Conservation (phyloP, 2,797 vertebrate species). For the Falco biarmicus region DNA sequence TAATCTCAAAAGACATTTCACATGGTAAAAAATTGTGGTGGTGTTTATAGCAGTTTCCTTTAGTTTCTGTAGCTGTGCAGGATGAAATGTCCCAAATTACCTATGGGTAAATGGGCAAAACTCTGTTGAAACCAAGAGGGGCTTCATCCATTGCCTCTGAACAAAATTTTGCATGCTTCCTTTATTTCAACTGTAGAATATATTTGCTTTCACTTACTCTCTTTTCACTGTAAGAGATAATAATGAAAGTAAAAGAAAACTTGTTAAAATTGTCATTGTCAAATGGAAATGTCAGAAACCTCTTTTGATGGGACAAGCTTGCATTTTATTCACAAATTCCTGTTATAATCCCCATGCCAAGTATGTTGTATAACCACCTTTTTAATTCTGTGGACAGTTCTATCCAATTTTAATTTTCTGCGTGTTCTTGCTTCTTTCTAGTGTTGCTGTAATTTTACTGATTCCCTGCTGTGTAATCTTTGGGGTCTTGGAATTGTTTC, state of each 20-base stretch:
- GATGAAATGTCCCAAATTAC: neutral
- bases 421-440: neutral
- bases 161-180: neutral
- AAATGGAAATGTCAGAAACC: neutral
- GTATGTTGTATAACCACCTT: neutral
- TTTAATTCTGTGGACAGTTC: neutral
- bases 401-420: neutral
- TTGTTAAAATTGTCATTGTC: neutral
- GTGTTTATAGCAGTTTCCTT: neutral
- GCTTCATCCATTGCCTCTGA: neutral
- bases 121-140: neutral
- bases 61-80: neutral
- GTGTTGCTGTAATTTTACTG: constrained; percentile 1
- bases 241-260: neutral
- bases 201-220: neutral
- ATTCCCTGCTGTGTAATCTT: neutral
- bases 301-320: neutral
- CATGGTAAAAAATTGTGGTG: neutral
- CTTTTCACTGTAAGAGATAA: neutral
- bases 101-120: neutral
- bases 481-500: neutral
- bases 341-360: neutral
- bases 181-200: neutral
- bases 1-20: neutral
- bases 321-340: neutral